These are phyloP conservation scores for Chamaetylas fuelleborni DNA, from an alignment of 2,113 vertebrate species.

Conservation along the genomic window DNA sequence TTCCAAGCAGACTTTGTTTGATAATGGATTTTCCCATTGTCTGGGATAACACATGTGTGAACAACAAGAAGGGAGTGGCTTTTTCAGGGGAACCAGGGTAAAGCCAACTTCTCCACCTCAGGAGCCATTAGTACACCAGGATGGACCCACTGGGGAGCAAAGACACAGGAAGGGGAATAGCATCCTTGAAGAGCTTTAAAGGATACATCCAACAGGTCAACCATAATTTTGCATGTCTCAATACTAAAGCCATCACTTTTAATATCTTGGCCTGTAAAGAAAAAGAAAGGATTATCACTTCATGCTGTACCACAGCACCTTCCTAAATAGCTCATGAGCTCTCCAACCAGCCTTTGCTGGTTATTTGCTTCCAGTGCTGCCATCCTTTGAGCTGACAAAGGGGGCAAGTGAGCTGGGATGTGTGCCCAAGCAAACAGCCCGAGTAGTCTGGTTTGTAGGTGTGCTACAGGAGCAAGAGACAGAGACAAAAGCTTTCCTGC, in stretches of 20 bases:
- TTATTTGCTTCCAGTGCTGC: not conserved
- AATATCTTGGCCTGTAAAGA: constrained; percentile 83
- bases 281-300: not conserved
- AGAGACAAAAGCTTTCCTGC: not conserved
- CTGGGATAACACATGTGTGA: not conserved
- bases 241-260: constrained; percentile 90
- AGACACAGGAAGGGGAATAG: not conserved
- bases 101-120: not conserved
- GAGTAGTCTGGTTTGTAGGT: not conserved
- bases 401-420: not conserved
- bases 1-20: not conserved
- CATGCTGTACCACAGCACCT: not conserved
- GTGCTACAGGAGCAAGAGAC: not conserved
- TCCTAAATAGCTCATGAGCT: not conserved
- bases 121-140: not conserved
- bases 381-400: not conserved
- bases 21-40: not conserved
- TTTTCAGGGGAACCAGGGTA: not conserved
- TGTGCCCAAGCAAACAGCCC: not conserved
- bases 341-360: not conserved
- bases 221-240: constrained; percentile 86
- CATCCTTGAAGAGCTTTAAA: not conserved
- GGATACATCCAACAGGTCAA: constrained; percentile 94
- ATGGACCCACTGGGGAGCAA: not conserved
- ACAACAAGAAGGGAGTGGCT: not conserved